A percentile compares a stretch with the other conserved stretches of the same genome.
Evolutionary conservation across 2,888 invertebrate species (phyloP).

Genomic region (Eumerus sabulonum): DNA sequence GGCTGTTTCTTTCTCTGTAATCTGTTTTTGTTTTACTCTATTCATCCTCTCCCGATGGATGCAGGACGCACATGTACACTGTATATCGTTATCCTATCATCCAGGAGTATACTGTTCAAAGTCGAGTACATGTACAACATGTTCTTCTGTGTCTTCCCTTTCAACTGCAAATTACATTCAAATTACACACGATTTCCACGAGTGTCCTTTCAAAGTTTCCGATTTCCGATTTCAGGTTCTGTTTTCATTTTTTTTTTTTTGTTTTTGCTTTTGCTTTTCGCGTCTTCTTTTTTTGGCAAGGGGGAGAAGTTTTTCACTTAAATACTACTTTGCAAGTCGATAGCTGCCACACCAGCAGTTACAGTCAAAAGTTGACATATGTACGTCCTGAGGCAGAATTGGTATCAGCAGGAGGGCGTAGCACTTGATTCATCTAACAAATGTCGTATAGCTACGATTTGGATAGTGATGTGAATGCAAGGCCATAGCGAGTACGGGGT

Average conservation of each 20-base stretch:
- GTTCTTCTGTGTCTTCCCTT: conserved; percentile 47
- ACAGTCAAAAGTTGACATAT: conserved; percentile 78
- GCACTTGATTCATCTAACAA: conserved; percentile 66
- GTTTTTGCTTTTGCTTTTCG: too few species aligned
- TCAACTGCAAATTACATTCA: conserved; percentile 77
- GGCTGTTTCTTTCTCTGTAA: too few species aligned
- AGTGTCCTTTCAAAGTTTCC: conserved; percentile 78
- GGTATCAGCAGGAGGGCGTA: conserved; percentile 75
- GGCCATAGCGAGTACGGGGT: background rate
- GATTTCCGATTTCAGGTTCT: conserved; percentile 74
- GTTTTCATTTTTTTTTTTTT: too few species aligned
- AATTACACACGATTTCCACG: conserved; percentile 78
- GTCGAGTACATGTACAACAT: conserved; percentile 32
- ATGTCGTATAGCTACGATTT: conserved; percentile 33
- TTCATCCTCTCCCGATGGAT: too few species aligned
- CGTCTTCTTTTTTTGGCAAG: conserved; percentile 10
- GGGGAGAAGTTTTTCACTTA: conserved; percentile 66
- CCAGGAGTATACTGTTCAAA: background rate
- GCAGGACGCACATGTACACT: too few species aligned
- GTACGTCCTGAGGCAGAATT: conserved; percentile 78
- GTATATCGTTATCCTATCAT: too few species aligned
- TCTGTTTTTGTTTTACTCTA: too few species aligned
- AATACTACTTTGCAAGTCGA: conserved; percentile 60
- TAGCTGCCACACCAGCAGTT: conserved; percentile 55
- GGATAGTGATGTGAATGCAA: background rate